These are phyloP conservation scores for Polymixis lichenea DNA, from an alignment of 2,888 invertebrate species.

Conservation along the genomic window DNA sequence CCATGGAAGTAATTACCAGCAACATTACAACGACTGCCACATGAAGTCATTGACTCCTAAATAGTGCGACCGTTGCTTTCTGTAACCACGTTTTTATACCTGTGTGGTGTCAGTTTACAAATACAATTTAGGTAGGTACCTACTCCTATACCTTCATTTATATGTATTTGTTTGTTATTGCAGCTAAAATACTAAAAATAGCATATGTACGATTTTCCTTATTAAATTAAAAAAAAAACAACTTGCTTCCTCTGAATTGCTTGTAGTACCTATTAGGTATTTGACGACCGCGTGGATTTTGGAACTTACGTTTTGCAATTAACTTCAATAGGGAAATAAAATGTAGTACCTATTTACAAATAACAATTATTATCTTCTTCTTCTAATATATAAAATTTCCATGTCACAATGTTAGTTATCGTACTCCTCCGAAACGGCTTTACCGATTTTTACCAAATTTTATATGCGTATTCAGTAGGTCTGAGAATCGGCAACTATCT, in stretches of 20 bases:
- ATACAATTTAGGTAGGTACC: constrained; percentile 4
- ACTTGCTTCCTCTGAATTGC: too few species aligned
- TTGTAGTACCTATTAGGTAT: too few species aligned
- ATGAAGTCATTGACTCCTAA: constrained; percentile 79
- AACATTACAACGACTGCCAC: constrained; percentile 45
- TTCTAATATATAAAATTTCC: too few species aligned
- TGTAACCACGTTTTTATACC: constrained; percentile 63
- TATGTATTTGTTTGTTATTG: constrained; percentile 4
- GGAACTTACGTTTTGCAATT: not conserved
- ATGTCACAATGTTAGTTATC: too few species aligned
- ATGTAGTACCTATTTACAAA: constrained; percentile 8
- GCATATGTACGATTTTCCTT: constrained; percentile 4
- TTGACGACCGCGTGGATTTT: constrained; percentile 21
- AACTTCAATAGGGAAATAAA: not conserved
- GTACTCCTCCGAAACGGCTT: too few species aligned
- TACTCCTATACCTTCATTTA: constrained; percentile 6
- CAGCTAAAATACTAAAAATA: not conserved
- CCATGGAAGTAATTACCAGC: constrained; percentile 47
- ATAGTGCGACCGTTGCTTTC: constrained; percentile 77
- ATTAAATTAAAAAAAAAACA: too few species aligned
- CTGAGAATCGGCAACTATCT: too few species aligned
- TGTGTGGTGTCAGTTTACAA: constrained; percentile 50
- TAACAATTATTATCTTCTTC: not conserved
- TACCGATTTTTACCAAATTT: too few species aligned
- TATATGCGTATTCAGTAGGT: too few species aligned